phyloP scores from a whole-genome alignment of 1,140 invertebrate species.

The Hestina assimilis region DNA sequence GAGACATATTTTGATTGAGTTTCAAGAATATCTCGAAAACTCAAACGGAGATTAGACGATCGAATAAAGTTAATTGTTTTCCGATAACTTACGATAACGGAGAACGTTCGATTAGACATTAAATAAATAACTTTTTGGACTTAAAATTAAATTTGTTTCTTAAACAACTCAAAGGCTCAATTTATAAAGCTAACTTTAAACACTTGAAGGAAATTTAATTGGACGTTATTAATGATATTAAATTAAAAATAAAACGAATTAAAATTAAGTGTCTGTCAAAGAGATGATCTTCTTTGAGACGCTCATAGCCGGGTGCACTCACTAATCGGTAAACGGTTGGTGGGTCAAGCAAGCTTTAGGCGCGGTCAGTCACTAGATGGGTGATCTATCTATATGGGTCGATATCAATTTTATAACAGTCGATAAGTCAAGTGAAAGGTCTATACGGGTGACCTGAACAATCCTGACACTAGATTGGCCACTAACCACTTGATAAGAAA shows the following conservation, averaged over 20 bases:
- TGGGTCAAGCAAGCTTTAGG: too few species aligned
- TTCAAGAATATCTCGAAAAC: background rate
- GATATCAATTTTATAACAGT: too few species aligned
- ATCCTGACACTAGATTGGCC: too few species aligned
- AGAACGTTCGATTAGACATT: background rate
- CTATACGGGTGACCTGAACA: too few species aligned
- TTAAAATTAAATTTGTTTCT: background rate
- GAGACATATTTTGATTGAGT: background rate
- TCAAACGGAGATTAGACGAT: background rate
- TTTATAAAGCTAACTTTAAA: background rate
- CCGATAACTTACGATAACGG: background rate
- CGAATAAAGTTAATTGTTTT: slow-evolving; percentile 1
- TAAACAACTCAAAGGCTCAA: background rate
- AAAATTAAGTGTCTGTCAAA: background rate
- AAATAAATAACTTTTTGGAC: background rate
- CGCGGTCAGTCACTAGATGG: too few species aligned
- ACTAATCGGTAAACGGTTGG: too few species aligned
- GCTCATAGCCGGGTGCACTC: too few species aligned
- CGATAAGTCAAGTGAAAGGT: too few species aligned
- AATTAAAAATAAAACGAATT: background rate
- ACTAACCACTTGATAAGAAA: too few species aligned
- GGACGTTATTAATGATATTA: background rate
- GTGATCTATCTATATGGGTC: too few species aligned
- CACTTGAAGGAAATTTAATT: background rate
- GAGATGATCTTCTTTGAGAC: too few species aligned